A percentile compares a stretch with the other conserved stretches of the same genome.
Evolutionary conservation across 2,888 invertebrate species (phyloP).

Genomic region (Chaetogeoica ovagalla): DNA sequence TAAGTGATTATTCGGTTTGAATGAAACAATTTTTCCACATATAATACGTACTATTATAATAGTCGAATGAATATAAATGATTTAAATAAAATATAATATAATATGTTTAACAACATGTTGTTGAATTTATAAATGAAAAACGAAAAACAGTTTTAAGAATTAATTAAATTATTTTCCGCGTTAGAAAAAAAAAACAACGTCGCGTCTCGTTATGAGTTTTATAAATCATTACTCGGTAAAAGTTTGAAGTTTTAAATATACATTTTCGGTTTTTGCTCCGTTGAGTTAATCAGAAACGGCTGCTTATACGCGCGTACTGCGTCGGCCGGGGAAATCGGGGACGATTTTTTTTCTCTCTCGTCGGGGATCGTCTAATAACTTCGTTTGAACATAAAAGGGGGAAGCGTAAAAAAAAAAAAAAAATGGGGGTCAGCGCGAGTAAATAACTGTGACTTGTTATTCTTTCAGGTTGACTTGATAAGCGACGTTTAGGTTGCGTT

Average conservation of each 20-base stretch:
- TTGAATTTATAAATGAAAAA: background rate
- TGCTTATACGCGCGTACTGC: constrained; percentile 21
- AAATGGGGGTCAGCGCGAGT: constrained; percentile 40
- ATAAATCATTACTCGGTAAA: constrained; percentile 12
- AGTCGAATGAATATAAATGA: too few species aligned
- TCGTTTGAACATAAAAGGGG: constrained; percentile 24
- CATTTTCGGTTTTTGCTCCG: background rate
- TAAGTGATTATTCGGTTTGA: too few species aligned
- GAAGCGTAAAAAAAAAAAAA: constrained; percentile 34
- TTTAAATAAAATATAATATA: too few species aligned
- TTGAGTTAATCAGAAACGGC: constrained; percentile 37
- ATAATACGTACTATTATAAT: too few species aligned
- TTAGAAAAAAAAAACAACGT: background rate
- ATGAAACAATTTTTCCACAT: too few species aligned
- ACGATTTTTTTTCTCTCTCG: constrained; percentile 8
- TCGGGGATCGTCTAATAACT: constrained; percentile 36
- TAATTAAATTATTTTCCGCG: constrained; percentile 3
- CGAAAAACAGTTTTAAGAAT: constrained; percentile 6
- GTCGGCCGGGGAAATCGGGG: constrained; percentile 7
- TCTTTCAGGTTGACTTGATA: constrained; percentile 52
- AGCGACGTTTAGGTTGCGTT: constrained; percentile 46
- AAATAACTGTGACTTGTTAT: constrained; percentile 51
- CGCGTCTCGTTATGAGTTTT: background rate
- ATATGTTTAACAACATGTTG: too few species aligned
- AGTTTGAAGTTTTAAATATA: background rate